Conservation (phyloP, 2,888 invertebrate species). For the Siphlonurus alternatus region DNA sequence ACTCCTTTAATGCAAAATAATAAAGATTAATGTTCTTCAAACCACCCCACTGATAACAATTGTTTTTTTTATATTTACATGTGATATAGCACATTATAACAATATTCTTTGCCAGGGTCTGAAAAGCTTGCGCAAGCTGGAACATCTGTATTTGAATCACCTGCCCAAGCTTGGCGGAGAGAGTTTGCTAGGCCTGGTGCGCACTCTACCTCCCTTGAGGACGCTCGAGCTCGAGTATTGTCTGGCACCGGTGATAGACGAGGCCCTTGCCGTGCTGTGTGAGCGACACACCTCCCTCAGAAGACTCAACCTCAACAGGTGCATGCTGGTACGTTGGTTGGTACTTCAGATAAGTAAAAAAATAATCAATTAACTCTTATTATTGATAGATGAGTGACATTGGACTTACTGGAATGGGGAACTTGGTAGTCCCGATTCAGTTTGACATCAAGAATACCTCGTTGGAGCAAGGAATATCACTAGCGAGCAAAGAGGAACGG, state of each 20-base stretch:
- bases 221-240: neutral
- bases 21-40: too few species aligned
- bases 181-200: neutral
- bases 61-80: too few species aligned
- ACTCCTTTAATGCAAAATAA: too few species aligned
- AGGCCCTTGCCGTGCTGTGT: neutral
- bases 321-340: too few species aligned
- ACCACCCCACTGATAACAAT: too few species aligned
- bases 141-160: neutral
- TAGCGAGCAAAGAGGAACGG: neutral
- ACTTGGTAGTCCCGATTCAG: neutral
- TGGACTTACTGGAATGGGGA: neutral
- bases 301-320: neutral
- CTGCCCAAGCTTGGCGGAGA: neutral
- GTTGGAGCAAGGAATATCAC: neutral
- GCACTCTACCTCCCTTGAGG: neutral
- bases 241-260: neutral
- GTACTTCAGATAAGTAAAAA: too few species aligned
- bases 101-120: neutral
- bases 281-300: neutral
- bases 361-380: too few species aligned
- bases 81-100: too few species aligned
- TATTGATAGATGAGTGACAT: neutral
- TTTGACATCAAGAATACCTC: neutral
- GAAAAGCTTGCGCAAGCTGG: neutral